Evolutionary conservation across 2,888 invertebrate species (phyloP).

Genomic region (Lysandra coridon): DNA sequence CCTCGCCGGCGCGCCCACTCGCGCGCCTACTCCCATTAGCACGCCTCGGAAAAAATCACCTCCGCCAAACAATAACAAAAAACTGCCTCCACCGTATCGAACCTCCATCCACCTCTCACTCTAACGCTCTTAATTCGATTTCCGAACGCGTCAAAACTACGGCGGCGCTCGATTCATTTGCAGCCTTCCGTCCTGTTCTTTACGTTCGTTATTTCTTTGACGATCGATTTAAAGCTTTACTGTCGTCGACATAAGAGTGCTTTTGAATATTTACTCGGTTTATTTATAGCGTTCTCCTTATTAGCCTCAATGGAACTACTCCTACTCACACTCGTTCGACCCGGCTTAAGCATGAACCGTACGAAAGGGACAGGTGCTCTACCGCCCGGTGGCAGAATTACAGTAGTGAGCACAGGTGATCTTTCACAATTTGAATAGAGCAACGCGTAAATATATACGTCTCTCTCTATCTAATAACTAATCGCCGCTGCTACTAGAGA

Average conservation of each 20-base stretch:
- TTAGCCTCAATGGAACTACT: slow-evolving; percentile 62
- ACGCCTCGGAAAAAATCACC: slow-evolving; percentile 78
- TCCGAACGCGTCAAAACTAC: slow-evolving; percentile 78
- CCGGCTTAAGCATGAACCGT: slow-evolving; percentile 76
- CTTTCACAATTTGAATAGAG: slow-evolving; percentile 72
- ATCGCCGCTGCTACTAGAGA: slow-evolving; percentile 50
- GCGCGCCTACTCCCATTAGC: slow-evolving; percentile 79
- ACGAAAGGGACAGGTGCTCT: slow-evolving; percentile 80
- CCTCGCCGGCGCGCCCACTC: slow-evolving; percentile 76
- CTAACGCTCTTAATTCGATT: slow-evolving; percentile 79
- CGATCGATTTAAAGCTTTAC: slow-evolving; percentile 34
- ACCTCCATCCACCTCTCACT: slow-evolving; percentile 74
- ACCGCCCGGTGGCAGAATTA: slow-evolving; percentile 75
- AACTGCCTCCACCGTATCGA: slow-evolving; percentile 68
- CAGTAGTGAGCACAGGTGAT: slow-evolving; percentile 81
- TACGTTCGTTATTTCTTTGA: slow-evolving; percentile 45
- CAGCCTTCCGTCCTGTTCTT: slow-evolving; percentile 74
- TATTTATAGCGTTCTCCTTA: slow-evolving; percentile 50
- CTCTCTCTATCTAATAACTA: slow-evolving; percentile 56
- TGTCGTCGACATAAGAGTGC: slow-evolving; percentile 43
- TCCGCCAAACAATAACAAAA: slow-evolving; percentile 75
- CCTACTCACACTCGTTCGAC: slow-evolving; percentile 79
- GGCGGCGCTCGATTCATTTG: slow-evolving; percentile 69
- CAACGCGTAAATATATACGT: slow-evolving; percentile 67
- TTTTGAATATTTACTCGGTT: slow-evolving; percentile 40